Conservation (phyloP, 2,888 invertebrate genomes). For the Strigamia maritima region DNA sequence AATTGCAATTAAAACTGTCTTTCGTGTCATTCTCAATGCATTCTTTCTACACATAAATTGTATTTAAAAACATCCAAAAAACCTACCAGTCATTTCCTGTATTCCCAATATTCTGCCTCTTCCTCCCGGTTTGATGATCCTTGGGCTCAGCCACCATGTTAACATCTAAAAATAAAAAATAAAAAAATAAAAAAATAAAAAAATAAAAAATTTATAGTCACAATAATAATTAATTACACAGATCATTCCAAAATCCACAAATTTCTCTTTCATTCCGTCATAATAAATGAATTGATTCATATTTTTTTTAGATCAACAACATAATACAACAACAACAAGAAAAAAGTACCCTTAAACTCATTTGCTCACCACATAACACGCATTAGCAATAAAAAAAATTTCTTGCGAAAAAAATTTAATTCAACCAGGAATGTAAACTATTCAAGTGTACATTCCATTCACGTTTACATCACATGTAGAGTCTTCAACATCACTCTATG, state of each 20-base stretch:
- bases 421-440: conserved; percentile 7
- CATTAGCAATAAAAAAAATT: conserved; percentile 26
- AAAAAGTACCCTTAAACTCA: conserved; percentile 33
- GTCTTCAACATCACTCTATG: background rate
- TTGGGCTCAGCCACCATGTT: conserved; percentile 75
- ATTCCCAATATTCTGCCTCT: conserved; percentile 64
- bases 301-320: too few species aligned
- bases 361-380: conserved; percentile 31
- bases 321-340: background rate
- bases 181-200: background rate
- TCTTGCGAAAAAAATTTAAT: conserved; percentile 31
- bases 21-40: background rate
- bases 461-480: background rate
- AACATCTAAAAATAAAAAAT: conserved; percentile 60
- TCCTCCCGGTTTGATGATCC: conserved; percentile 66
- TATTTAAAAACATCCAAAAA: background rate
- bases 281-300: background rate
- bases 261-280: background rate
- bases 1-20: background rate
- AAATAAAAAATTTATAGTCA: too few species aligned
- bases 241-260: background rate
- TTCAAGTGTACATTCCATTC: background rate
- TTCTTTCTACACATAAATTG: background rate
- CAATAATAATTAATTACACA: background rate
- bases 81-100: conserved; percentile 67